A percentile compares a stretch with the other conserved stretches of the same genome.
Evolutionary conservation across 2,888 invertebrate genomes (phyloP).

Genomic region (Deroplatys truncata): DNA sequence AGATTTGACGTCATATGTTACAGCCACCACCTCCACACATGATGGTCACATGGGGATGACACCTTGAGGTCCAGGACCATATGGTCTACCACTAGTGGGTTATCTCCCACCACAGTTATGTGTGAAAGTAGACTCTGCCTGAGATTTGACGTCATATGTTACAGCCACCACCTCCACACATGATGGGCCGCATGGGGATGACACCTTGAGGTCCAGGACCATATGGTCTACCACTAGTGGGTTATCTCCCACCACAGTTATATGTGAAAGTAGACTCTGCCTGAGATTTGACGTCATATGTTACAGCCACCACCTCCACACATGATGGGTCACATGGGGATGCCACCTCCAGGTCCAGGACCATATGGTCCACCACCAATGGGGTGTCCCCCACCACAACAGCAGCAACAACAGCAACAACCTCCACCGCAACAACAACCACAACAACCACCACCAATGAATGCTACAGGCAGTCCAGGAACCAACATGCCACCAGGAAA

Average conservation of each 20-base stretch:
- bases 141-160: too few species aligned
- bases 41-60: too few species aligned
- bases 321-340: slow-evolving; percentile 40
- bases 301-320: slow-evolving; percentile 19
- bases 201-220: too few species aligned
- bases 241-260: too few species aligned
- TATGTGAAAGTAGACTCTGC: too few species aligned
- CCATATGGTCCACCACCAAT: slow-evolving; percentile 27
- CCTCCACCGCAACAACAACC: slow-evolving; percentile 8
- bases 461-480: slow-evolving; percentile 15
- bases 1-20: too few species aligned
- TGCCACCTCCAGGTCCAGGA: slow-evolving; percentile 37
- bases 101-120: too few species aligned
- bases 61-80: slow-evolving; percentile 37
- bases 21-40: slow-evolving; percentile 27
- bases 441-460: slow-evolving; percentile 27
- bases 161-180: too few species aligned
- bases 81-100: too few species aligned
- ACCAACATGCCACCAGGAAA: slow-evolving; percentile 16
- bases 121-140: too few species aligned
- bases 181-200: too few species aligned
- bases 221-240: too few species aligned
- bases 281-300: neutral
- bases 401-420: slow-evolving; percentile 14
- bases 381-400: slow-evolving; percentile 30